phyloP scores from a whole-genome alignment of 2,888 invertebrate species.

The Scaptodrosophila latifasciaeformis region DNA sequence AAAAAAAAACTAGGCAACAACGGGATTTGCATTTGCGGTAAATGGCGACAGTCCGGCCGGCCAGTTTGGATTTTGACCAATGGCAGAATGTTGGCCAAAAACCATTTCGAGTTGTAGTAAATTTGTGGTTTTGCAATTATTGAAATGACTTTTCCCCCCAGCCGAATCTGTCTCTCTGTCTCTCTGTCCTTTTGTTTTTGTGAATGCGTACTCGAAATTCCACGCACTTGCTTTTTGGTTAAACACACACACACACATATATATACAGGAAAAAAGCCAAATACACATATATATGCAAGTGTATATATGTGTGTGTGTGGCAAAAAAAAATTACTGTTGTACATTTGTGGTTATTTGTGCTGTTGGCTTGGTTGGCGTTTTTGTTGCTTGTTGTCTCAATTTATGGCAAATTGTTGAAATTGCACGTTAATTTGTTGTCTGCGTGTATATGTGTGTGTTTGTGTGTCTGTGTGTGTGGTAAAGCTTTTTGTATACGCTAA shows the following conservation, averaged over 20 bases:
- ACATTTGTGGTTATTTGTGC: conserved; percentile 58
- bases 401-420: conserved; percentile 67
- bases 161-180: conserved; percentile 8
- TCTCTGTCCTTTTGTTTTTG: conserved; percentile 6
- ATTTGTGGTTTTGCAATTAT: conserved; percentile 74
- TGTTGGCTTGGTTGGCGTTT: conserved; percentile 45
- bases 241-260: no score
- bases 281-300: conserved; percentile 15
- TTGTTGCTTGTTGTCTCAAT: conserved; percentile 67
- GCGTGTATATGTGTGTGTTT: conserved; percentile 1
- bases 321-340: conserved; percentile 66
- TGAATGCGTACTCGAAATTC: conserved; percentile 47
- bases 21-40: conserved; percentile 65
- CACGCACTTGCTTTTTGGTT: conserved; percentile 38
- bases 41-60: conserved; percentile 24
- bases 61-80: conserved; percentile 39
- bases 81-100: not conserved
- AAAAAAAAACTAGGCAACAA: conserved; percentile 45
- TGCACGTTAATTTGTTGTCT: conserved; percentile 53
- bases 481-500: conserved; percentile 40
- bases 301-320: conserved; percentile 29
- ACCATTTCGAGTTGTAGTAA: conserved; percentile 68
- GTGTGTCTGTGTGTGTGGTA: conserved; percentile 19
- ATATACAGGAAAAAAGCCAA: no score
- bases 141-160: conserved; percentile 69